phyloP scores from a whole-genome alignment of 2,797 vertebrate genomes.

The Typhlichthys subterraneus region DNA sequence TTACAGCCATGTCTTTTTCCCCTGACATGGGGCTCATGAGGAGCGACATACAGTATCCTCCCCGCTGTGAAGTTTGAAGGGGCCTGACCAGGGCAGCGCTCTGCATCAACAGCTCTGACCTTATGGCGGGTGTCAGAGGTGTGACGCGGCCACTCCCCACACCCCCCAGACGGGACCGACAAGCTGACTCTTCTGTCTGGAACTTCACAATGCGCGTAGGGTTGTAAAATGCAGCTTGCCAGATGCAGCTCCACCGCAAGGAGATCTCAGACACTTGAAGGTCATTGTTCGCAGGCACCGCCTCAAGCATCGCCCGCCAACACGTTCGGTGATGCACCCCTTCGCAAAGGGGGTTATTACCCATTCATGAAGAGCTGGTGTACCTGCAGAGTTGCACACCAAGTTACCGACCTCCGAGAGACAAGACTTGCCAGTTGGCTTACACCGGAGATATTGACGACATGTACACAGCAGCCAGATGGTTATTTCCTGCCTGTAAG shows the following conservation, averaged over 20 bases:
- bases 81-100: slow-evolving; percentile 15
- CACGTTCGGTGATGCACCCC: slow-evolving; percentile 2
- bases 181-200: slow-evolving; percentile 49
- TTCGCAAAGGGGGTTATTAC: slow-evolving; percentile 29
- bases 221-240: slow-evolving; percentile 70
- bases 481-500: slow-evolving; percentile 26
- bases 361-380: slow-evolving; percentile 35
- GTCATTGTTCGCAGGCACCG: slow-evolving; percentile 54
- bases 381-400: slow-evolving; percentile 25
- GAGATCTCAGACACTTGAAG: slow-evolving; percentile 58
- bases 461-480: slow-evolving; percentile 22
- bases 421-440: slow-evolving; percentile 29
- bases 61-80: slow-evolving; percentile 17
- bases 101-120: slow-evolving; percentile 43
- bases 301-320: slow-evolving; percentile 29
- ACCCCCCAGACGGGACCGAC: slow-evolving; percentile 36
- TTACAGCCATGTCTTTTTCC: no score
- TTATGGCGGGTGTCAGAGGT: slow-evolving; percentile 48
- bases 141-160: slow-evolving; percentile 29
- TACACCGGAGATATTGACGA: no score
- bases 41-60: slow-evolving; percentile 11
- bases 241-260: slow-evolving; percentile 59
- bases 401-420: slow-evolving; percentile 35
- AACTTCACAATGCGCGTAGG: slow-evolving; percentile 53
- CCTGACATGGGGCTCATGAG: no score